Evolutionary conservation across 2,888 invertebrate species (phyloP).

Genomic region (Gonocerus acuteangulatus): DNA sequence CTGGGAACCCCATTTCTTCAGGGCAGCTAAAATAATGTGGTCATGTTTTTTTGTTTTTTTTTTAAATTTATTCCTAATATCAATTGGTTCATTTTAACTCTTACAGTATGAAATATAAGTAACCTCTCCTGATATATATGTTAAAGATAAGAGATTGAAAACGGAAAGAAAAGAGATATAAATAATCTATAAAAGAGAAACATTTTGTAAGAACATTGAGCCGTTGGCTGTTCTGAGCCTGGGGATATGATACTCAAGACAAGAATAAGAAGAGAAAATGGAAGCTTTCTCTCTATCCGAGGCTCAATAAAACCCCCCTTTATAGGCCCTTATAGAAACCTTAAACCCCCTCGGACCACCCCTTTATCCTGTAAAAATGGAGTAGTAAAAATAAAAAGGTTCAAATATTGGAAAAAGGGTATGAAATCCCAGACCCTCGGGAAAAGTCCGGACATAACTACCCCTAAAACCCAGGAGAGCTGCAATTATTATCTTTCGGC

Average conservation of each 20-base stretch:
- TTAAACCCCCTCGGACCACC: neutral
- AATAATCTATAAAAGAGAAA: neutral
- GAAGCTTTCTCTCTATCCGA: neutral
- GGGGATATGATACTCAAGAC: neutral
- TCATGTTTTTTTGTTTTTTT: too few relatives aligned
- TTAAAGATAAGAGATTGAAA: too few relatives aligned
- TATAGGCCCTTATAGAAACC: constrained; percentile 19
- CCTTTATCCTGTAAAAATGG: constrained; percentile 24
- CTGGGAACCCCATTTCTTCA: too few relatives aligned
- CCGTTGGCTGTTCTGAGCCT: neutral
- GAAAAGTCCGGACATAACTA: too few relatives aligned
- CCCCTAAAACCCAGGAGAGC: too few relatives aligned
- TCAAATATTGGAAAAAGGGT: constrained; percentile 22
- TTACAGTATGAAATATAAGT: too few relatives aligned
- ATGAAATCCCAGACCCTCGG: neutral
- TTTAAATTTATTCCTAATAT: too few relatives aligned
- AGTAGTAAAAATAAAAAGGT: constrained; percentile 24
- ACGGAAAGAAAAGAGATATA: neutral
- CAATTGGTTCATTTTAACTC: too few relatives aligned
- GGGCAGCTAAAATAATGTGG: too few relatives aligned
- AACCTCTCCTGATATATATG: too few relatives aligned
- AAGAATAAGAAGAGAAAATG: constrained; percentile 8
- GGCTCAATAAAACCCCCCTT: constrained; percentile 5
- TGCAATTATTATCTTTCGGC: too few relatives aligned
- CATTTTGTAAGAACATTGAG: neutral